Conservation (phyloP, 2,797 vertebrate genomes). For the Galaxias olidus region DNA sequence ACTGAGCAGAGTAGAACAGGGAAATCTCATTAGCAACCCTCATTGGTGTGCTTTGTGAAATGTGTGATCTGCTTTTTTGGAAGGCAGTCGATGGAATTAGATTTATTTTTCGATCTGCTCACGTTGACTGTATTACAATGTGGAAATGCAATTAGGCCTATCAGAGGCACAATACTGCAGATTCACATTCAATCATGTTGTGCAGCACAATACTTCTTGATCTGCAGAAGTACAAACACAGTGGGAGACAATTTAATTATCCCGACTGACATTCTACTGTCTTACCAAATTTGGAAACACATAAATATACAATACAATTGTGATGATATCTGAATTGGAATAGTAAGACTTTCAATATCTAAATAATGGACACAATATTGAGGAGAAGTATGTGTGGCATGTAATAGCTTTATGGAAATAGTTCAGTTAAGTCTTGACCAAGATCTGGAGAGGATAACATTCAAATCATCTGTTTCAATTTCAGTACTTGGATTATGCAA, state of each 20-base stretch:
- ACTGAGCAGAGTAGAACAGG: slow-evolving; percentile 23
- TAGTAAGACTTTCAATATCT: no score
- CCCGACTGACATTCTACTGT: not conserved
- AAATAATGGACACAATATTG: no score
- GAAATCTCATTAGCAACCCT: slow-evolving; percentile 43
- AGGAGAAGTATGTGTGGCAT: no score
- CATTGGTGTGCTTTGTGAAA: slow-evolving; percentile 32
- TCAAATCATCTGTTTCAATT: no score
- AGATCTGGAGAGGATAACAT: no score
- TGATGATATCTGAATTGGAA: no score
- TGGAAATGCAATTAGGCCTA: slow-evolving; percentile 21
- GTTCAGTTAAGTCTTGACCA: no score
- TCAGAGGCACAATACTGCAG: slow-evolving; percentile 8
- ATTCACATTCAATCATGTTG: not conserved
- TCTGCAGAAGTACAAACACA: no score
- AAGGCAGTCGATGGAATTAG: slow-evolving; percentile 31
- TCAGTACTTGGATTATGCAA: no score
- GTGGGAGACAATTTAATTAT: not conserved
- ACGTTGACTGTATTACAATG: slow-evolving; percentile 5
- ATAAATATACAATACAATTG: no score
- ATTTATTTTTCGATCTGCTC: slow-evolving; percentile 20
- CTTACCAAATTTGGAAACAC: not conserved
- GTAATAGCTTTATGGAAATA: no score
- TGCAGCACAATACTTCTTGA: no score
- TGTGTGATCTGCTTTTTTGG: slow-evolving; percentile 34